Percentiles rank a stretch among this genome's conserved stretches.
These are phyloP conservation scores for Lampropteryx suffumata DNA, from an alignment of 2,888 invertebrate genomes.

Conservation along the genomic window DNA sequence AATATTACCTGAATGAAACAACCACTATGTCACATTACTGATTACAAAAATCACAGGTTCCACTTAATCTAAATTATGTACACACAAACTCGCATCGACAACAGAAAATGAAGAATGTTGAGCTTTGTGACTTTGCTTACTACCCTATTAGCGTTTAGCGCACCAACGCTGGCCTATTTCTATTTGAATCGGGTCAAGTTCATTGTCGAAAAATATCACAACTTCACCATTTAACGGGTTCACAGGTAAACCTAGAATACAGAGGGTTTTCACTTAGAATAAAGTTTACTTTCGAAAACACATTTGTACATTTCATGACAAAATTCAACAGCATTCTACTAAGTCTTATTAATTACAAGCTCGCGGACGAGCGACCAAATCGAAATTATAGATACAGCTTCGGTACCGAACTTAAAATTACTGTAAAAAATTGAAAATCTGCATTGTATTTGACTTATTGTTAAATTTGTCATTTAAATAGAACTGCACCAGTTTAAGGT, in stretches of 20 bases:
- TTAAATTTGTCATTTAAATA: constrained; percentile 82
- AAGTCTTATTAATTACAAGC: constrained; percentile 76
- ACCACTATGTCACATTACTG: constrained; percentile 62
- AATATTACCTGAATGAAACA: constrained; percentile 57
- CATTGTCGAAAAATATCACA: constrained; percentile 78
- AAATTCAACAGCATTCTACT: constrained; percentile 81
- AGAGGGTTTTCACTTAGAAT: constrained; percentile 77
- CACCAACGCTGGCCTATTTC: constrained; percentile 55
- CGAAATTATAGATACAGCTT: constrained; percentile 61
- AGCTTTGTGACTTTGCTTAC: constrained; percentile 73
- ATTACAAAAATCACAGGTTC: constrained; percentile 73
- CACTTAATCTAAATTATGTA: constrained; percentile 79
- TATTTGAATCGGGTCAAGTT: constrained; percentile 39
- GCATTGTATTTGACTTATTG: constrained; percentile 77
- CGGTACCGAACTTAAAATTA: constrained; percentile 74
- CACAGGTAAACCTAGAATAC: constrained; percentile 77
- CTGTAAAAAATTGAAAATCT: constrained; percentile 73
- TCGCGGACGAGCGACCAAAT: constrained; percentile 61
- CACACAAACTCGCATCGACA: constrained; percentile 76
- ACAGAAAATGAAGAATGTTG: constrained; percentile 68
- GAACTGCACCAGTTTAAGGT: constrained; percentile 80
- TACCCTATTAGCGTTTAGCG: constrained; percentile 55
- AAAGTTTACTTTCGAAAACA: constrained; percentile 79
- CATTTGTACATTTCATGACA: constrained; percentile 83
- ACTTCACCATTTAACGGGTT: constrained; percentile 73